Evolutionary conservation across 1,140 invertebrate species (phyloP).

Genomic region (Cotesia typhae): DNA sequence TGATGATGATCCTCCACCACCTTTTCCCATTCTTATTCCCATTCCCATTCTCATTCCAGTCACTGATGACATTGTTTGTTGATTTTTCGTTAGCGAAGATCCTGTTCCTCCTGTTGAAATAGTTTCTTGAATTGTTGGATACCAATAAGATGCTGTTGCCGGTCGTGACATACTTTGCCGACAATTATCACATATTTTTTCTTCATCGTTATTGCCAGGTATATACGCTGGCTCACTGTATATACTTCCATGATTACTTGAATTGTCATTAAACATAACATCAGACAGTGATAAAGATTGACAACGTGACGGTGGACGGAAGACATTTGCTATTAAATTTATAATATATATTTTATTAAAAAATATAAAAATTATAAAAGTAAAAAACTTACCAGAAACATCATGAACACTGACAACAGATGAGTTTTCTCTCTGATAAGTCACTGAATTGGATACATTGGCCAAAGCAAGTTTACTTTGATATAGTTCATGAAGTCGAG

Average conservation of each 20-base stretch:
- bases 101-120: too few species aligned
- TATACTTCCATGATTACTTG: slow-evolving; percentile 77
- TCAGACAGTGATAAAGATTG: slow-evolving; percentile 78
- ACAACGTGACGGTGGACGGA: slow-evolving; percentile 66
- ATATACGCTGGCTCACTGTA: slow-evolving; percentile 83
- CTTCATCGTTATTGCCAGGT: slow-evolving; percentile 70
- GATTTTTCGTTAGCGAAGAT: too few species aligned
- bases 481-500: slow-evolving; percentile 74
- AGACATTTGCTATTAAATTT: slow-evolving; percentile 52
- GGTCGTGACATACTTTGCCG: slow-evolving; percentile 76
- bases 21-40: too few species aligned
- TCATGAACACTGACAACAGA: slow-evolving; percentile 58
- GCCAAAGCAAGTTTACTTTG: slow-evolving; percentile 73
- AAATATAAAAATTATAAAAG: slow-evolving; percentile 17
- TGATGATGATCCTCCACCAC: too few species aligned
- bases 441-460: slow-evolving; percentile 68
- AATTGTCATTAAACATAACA: slow-evolving; percentile 71
- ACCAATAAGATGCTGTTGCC: slow-evolving; percentile 72
- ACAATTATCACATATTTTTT: slow-evolving; percentile 81
- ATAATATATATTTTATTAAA: not conserved
- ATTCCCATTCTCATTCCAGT: too few species aligned
- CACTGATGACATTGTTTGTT: too few species aligned
- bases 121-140: slow-evolving; percentile 43
- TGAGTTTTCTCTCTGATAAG: slow-evolving; percentile 66
- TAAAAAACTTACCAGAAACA: slow-evolving; percentile 58